Base-by-base conservation (phyloP, 2,113 vertebrate genomes). In the Chauna torquata region DNA sequence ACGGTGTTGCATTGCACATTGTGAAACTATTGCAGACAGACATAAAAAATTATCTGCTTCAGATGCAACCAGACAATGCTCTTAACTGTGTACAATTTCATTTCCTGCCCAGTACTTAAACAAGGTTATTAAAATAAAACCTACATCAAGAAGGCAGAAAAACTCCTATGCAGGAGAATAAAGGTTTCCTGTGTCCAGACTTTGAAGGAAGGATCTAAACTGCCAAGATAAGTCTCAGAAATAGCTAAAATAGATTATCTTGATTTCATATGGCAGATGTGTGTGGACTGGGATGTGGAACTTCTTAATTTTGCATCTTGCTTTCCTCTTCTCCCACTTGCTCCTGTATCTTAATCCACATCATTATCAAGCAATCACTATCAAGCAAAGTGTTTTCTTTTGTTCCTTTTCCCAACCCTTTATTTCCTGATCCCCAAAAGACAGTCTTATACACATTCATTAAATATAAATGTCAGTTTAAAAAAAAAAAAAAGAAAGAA, bases 271-370 rank as follows among this genome's bases (percentile, higher is more conserved):
- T 83, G 92, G 76, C 80, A 96, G 92, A 79, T 95, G n/a, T 68
- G 82, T 91, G 81, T 94, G 95, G 90, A 95, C 87, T 85, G 79
- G 40, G 81, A 84, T 89, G 86, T 91, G 58, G 49, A 93, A 86
- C 52, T 95, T 54, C 83, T 82, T 92, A 88, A 94, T 92, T 92
- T 86, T 89, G 58, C 82, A 96, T 81, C 91, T 93, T 97, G 52
- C 89, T 97, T 95, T 90, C 82, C 10, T 94, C 13, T 32, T 88
- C 93, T 94, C 94, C 96, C 79, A 96, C 95, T 91, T 95, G 94
- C 44, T 90, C 89, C 4, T 82, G n/a, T 88, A 57, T 94, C 75
- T 79, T 80, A 91, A 81, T 81, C 61, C 90, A 42, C 75, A 45
- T 81, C 3, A 2, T 20, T 66, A 28, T 38, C 16, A 25, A 62